Evolutionary conservation across 2,797 vertebrate species (phyloP).

Genomic region (Phrynocephalus forsythii): DNA sequence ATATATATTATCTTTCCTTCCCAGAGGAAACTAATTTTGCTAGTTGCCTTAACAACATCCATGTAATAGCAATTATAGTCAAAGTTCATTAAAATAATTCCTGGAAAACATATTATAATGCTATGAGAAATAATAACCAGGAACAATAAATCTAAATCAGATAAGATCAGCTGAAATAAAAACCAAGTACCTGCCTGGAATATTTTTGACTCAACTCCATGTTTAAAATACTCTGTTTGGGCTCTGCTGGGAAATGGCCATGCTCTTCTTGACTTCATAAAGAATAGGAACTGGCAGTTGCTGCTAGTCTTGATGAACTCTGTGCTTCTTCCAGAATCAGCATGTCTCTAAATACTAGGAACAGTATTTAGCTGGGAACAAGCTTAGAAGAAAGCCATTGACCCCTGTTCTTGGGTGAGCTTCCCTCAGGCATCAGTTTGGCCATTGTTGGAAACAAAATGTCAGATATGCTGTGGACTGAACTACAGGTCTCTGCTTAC

Average conservation of each 20-base stretch:
- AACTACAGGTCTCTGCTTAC: background rate
- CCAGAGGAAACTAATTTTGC: constrained; percentile 21
- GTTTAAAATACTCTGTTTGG: background rate
- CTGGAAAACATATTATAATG: background rate
- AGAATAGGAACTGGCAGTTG: background rate
- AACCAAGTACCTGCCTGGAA: constrained; percentile 5
- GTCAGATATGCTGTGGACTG: background rate
- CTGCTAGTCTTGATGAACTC: background rate
- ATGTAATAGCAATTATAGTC: background rate
- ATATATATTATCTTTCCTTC: accelerated
- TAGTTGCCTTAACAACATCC: background rate
- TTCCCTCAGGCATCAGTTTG: background rate
- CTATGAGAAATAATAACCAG: background rate
- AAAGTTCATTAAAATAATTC: background rate
- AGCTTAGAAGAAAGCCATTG: background rate
- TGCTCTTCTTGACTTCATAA: background rate
- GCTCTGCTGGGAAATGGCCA: background rate
- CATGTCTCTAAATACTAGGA: background rate
- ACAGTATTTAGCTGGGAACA: background rate
- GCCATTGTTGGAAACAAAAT: background rate
- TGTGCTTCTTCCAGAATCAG: background rate
- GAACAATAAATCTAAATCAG: background rate
- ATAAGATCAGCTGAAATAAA: background rate
- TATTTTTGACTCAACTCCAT: background rate
- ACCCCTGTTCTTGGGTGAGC: background rate